These are phyloP conservation scores for Homarus gammarus DNA, from an alignment of 2,888 invertebrate species.

Conservation along the genomic window DNA sequence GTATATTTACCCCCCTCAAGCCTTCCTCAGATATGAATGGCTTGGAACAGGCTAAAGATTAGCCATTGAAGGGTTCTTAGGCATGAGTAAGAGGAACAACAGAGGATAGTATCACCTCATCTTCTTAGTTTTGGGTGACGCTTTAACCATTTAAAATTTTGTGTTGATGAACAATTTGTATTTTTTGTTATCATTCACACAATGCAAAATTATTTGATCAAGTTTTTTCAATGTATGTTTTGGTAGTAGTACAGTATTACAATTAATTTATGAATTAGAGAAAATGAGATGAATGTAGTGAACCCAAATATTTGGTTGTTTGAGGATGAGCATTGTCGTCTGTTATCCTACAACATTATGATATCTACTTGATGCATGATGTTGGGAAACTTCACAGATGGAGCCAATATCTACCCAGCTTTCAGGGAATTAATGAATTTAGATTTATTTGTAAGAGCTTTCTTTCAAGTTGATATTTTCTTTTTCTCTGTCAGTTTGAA, in stretches of 20 bases:
- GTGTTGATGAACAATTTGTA: neutral
- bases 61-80: neutral
- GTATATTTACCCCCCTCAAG: conserved; percentile 5
- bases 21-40: conserved; percentile 23
- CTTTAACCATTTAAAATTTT: too few species aligned
- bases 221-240: too few species aligned
- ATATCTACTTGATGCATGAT: conserved; percentile 6
- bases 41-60: neutral
- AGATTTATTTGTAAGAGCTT: neutral
- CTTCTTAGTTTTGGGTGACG: neutral
- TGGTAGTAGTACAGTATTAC: too few species aligned
- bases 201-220: neutral
- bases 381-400: neutral
- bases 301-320: neutral
- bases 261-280: too few species aligned
- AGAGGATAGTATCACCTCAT: conserved; percentile 10
- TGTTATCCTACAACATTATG: conserved; percentile 2
- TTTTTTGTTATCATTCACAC: neutral
- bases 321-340: conserved; percentile 1
- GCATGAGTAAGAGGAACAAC: neutral
- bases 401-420: neutral
- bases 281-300: neutral
- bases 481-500: neutral
- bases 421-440: neutral
- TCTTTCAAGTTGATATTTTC: neutral